Conservation (phyloP, 2,888 invertebrate genomes). For the Caprella mutica region DNA sequence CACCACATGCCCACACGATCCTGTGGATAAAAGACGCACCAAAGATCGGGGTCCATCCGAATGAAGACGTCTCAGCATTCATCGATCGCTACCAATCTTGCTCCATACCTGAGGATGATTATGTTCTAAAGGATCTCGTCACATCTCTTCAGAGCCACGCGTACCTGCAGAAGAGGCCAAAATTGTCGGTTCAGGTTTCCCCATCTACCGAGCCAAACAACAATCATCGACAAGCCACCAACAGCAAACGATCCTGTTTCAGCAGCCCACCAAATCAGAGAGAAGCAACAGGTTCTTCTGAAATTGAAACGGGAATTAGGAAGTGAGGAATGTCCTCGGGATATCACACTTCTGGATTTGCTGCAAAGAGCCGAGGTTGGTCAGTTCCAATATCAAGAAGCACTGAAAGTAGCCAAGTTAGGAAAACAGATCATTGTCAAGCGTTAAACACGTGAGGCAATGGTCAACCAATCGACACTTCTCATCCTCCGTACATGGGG, state of each 20-base stretch:
- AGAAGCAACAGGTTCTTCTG: neutral
- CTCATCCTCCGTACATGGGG: neutral
- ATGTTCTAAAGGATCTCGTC: neutral
- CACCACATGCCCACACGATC: slow-evolving; percentile 6
- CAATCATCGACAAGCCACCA: neutral
- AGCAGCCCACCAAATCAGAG: neutral
- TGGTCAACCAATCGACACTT: neutral
- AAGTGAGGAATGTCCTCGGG: neutral
- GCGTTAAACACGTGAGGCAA: neutral
- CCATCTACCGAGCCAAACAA: neutral
- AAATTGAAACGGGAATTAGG: neutral
- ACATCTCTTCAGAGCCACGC: neutral
- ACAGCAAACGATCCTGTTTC: neutral
- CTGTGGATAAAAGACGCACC: slow-evolving; percentile 2
- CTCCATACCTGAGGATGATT: neutral
- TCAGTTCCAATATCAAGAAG: neutral
- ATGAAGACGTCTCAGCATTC: neutral
- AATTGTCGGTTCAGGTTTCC: neutral
- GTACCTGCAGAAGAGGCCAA: neutral
- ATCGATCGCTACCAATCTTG: neutral
- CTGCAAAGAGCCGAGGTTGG: neutral
- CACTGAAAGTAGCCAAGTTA: neutral
- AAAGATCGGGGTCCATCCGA: neutral
- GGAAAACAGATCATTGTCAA: neutral
- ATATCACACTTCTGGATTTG: neutral